Conservation (phyloP, 2,113 vertebrate species). For the Tamias sibiricus region DNA sequence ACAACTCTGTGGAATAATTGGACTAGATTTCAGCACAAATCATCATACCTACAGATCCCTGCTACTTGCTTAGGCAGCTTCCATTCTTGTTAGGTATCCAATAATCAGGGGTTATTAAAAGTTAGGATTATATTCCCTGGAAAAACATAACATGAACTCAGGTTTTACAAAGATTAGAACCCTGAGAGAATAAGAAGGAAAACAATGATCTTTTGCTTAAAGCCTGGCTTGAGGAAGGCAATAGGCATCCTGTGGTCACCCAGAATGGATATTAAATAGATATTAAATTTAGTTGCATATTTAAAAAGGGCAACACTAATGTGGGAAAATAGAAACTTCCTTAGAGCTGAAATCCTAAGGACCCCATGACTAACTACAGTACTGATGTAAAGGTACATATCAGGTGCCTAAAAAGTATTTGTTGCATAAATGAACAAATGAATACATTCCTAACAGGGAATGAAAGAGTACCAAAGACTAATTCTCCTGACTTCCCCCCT, state of each 20-base stretch:
- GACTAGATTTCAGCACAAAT: conserved; percentile 38
- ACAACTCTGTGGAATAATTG: neutral
- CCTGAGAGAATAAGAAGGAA: neutral
- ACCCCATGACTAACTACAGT: neutral
- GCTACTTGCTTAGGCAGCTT: neutral
- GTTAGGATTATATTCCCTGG: neutral
- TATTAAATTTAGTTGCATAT: neutral
- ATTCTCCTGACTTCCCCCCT: neutral
- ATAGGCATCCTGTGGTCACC: neutral
- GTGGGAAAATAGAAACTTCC: neutral
- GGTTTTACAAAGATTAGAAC: conserved; percentile 14
- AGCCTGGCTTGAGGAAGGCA: neutral
- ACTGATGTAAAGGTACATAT: neutral
- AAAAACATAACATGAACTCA: conserved; percentile 41
- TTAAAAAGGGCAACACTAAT: neutral
- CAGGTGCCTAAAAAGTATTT: neutral
- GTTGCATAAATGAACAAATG: neutral
- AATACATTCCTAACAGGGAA: neutral
- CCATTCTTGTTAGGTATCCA: neutral
- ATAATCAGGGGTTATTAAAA: neutral
- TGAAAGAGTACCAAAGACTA: neutral
- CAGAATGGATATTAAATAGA: neutral
- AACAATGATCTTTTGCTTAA: conserved; percentile 5
- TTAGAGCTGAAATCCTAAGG: neutral
- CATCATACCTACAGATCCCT: neutral